Evolutionary conservation across 2,797 vertebrate species (phyloP), one percentile per base, ranked within the genome.

Genomic region (Pipistrellus kuhlii): DNA sequence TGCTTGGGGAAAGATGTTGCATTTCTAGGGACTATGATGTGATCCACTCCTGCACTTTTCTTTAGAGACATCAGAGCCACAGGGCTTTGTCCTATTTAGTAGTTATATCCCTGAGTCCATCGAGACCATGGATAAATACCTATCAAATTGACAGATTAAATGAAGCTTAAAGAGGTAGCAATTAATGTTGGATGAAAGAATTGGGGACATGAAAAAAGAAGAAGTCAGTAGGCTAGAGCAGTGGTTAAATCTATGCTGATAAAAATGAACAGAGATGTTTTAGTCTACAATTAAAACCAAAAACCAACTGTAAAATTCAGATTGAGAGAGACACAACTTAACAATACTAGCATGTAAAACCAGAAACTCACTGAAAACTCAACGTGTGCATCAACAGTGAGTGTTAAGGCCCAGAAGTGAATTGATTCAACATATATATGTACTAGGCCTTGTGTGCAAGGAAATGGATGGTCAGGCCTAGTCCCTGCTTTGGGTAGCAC

Each of bases 101-200:
- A 81, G 38, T 93, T 85, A 25, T 30, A 27, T 94, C 71, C 72
- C 51, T 86, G 75, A 91, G 81, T 92, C 69, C 71, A 32, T 32
- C 68, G 89, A 96, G 80, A 88, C 35, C 41, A 85, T 72, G 44
- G n/a, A 88, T 88, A 88, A 94, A 51, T 93, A 57, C 85, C 87
- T 93, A 27, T 72, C 23, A 90, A 46, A 81, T 41, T 51, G 75
- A 35, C 76, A 94, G 62, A 93, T 86, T 90, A 91, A 90, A 93
- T 90, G 83, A 88, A 90, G 27, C 46, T 59, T 85, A 32, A 59
- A 78, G 46, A 88, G 53, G 23, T 46, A 90, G 59, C 23, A 88
- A 30, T 72, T 91, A 80, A 80, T 55, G 20, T 94, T 91, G 68
- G 23, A 17, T 93, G 57, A 94, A 96, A 93, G 53, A 92, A 89